Conservation (phyloP, 2,113 vertebrate genomes). For the Ptilorrhoa leucosticta region DNA sequence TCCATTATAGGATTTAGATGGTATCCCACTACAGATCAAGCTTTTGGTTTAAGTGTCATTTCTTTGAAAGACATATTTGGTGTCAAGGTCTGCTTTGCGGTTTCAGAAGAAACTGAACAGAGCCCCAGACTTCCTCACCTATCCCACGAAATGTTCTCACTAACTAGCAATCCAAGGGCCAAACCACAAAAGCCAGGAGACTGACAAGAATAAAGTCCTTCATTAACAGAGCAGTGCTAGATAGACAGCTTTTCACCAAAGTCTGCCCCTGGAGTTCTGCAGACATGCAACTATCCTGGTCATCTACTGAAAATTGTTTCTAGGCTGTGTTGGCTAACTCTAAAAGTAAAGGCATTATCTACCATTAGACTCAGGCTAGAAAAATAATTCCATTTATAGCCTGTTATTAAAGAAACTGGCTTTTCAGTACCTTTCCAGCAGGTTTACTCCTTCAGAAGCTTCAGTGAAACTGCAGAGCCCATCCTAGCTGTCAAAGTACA, state of each 20-base stretch:
- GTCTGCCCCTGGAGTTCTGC: background rate
- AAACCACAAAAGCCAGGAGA: background rate
- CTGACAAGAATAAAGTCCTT: background rate
- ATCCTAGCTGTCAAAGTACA: background rate
- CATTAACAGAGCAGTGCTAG: background rate
- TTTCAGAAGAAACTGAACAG: constrained; percentile 1
- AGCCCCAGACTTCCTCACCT: background rate
- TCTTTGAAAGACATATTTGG: constrained; percentile 43
- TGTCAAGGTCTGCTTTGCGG: background rate
- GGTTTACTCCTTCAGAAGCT: background rate
- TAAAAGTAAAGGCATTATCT: background rate
- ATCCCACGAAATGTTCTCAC: background rate
- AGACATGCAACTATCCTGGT: background rate
- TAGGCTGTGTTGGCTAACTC: background rate
- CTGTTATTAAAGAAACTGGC: background rate
- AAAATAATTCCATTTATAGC: background rate
- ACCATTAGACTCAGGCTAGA: background rate
- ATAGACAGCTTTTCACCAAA: background rate
- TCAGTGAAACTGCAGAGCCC: background rate
- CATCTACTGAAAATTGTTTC: background rate
- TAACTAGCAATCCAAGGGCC: background rate
- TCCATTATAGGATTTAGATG: constrained; percentile 56
- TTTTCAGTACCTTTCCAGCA: background rate
- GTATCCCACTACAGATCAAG: constrained; percentile 58
- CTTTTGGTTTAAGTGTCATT: constrained; percentile 64